phyloP scores from a whole-genome alignment of 1,140 invertebrate genomes.

The Temnothorax curvispinosus region DNA sequence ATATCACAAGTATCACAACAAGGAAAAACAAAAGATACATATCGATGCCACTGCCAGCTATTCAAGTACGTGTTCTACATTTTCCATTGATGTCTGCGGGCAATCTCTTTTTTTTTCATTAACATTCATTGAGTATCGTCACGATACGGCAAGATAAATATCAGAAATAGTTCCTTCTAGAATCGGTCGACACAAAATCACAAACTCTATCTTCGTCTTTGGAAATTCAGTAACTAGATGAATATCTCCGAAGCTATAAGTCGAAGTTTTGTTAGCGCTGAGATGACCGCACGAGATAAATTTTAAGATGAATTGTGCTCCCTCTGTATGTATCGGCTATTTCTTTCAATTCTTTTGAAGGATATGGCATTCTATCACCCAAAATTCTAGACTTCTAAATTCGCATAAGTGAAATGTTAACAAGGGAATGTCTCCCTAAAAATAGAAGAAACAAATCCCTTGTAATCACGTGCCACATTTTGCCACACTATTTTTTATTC shows the following conservation, averaged over 20 bases:
- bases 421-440: background rate
- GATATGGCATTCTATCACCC: background rate
- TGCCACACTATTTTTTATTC: background rate
- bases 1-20: background rate
- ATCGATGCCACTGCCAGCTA: background rate
- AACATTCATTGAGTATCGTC: conserved; percentile 22
- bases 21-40: conserved; percentile 12
- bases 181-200: background rate
- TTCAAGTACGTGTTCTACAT: conserved; percentile 69
- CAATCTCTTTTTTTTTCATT: conserved; percentile 12
- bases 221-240: background rate
- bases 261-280: background rate
- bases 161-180: background rate
- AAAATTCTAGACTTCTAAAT: background rate
- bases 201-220: background rate
- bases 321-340: background rate
- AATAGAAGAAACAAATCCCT: background rate
- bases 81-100: conserved; percentile 41
- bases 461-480: background rate
- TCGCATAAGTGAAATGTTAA: background rate
- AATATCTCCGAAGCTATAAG: background rate
- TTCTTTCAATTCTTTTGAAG: background rate
- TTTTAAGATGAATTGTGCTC: background rate
- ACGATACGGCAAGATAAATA: background rate
- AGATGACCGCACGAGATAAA: conserved; percentile 15